These are phyloP conservation scores for Eutolmus rufibarbis DNA, from an alignment of 2,888 invertebrate genomes.

Conservation along the genomic window DNA sequence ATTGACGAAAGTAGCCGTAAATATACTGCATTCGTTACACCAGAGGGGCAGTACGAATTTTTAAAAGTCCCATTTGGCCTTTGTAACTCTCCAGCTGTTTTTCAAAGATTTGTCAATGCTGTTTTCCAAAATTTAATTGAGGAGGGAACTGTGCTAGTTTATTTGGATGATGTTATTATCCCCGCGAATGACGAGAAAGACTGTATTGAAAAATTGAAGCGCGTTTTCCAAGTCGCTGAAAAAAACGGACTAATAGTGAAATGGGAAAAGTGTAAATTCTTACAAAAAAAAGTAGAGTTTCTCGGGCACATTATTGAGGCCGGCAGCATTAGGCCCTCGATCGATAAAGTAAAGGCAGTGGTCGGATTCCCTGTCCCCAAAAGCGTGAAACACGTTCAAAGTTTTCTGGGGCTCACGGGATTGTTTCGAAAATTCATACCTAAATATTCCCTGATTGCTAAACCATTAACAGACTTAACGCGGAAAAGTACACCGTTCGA, in stretches of 20 bases:
- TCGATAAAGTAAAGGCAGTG: conserved; percentile 52
- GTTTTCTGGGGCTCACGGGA: conserved; percentile 50
- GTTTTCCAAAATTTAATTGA: conserved; percentile 43
- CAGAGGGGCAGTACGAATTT: conserved; percentile 58
- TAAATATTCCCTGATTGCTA: conserved; percentile 46
- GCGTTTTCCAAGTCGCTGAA: too few species aligned
- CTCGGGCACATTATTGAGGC: conserved; percentile 42
- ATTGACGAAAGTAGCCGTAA: background rate
- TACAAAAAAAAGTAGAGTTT: conserved; percentile 49
- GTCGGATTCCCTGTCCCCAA: conserved; percentile 52
- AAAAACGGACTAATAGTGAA: conserved; percentile 48
- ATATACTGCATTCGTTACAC: conserved; percentile 59
- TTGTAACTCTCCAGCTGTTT: conserved; percentile 54
- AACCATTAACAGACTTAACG: background rate
- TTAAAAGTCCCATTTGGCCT: conserved; percentile 58
- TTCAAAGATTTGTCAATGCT: conserved; percentile 50
- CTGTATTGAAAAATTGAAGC: too few species aligned
- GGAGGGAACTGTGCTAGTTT: conserved; percentile 34
- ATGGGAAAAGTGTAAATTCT: conserved; percentile 50
- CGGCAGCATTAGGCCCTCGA: conserved; percentile 51
- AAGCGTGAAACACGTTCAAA: conserved; percentile 51
- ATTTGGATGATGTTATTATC: conserved; percentile 47
- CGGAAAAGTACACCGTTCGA: background rate
- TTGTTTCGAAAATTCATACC: conserved; percentile 53
- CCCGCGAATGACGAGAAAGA: background rate